phyloP scores from a whole-genome alignment of 2,113 vertebrate genomes.

The Epinephelus moara region DNA sequence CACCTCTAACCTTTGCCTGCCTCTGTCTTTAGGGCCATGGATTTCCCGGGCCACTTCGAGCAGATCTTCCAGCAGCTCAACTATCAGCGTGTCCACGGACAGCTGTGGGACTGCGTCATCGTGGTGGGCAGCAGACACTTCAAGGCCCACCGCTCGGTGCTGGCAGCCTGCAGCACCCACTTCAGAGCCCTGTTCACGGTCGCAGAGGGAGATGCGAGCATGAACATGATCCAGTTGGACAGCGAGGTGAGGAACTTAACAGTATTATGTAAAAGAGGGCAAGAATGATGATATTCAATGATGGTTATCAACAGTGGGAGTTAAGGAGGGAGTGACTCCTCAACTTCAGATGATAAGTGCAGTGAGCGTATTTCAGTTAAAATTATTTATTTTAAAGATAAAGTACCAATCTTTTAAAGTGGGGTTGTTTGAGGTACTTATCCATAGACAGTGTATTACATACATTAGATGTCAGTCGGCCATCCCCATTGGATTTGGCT shows the following conservation, averaged over 20 bases:
- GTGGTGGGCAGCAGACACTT: constrained; percentile 96
- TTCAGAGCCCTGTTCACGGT: constrained; percentile 96
- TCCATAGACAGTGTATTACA: no score
- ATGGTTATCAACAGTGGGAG: background rate
- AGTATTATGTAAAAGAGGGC: background rate
- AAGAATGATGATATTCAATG: background rate
- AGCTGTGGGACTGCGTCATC: constrained; percentile 96
- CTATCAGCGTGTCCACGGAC: constrained; percentile 95
- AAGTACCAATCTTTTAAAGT: no score
- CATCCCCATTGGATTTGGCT: no score
- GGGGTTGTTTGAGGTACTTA: no score
- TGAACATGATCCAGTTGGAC: constrained; percentile 98
- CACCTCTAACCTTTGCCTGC: background rate
- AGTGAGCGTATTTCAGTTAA: background rate
- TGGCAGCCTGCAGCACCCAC: constrained; percentile 97
- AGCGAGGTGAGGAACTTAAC: constrained; percentile 85
- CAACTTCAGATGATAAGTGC: background rate
- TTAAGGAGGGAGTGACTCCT: background rate
- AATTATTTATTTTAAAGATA: background rate
- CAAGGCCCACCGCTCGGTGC: constrained; percentile 95
- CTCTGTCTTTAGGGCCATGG: constrained; percentile 88
- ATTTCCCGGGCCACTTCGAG: constrained; percentile 98
- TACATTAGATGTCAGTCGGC: no score
- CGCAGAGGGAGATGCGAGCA: constrained; percentile 92
- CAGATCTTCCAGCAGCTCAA: constrained; percentile 98